These are phyloP conservation scores for Laspeyria flexula DNA, from an alignment of 2,888 invertebrate species.

Conservation along the genomic window DNA sequence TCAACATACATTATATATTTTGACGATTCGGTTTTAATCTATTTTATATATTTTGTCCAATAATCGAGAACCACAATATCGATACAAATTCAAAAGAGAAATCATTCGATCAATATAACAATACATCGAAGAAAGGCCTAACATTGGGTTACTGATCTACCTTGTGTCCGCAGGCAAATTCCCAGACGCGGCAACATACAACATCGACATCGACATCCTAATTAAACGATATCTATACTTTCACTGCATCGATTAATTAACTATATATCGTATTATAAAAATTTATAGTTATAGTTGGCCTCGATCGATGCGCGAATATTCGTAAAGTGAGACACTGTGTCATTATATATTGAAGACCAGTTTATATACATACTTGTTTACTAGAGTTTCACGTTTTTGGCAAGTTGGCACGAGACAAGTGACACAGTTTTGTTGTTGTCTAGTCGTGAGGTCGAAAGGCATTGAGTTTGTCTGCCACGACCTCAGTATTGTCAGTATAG, in stretches of 20 bases:
- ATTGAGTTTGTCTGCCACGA: too few relatives aligned
- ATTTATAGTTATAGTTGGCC: constrained; percentile 22
- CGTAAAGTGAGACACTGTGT: not conserved
- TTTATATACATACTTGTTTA: not conserved
- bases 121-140: not conserved
- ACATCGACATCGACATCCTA: constrained; percentile 12
- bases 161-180: not conserved
- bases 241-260: constrained; percentile 31
- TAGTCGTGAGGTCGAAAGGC: too few relatives aligned
- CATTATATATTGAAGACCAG: not conserved
- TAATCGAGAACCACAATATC: too few relatives aligned
- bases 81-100: not conserved
- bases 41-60: too few relatives aligned
- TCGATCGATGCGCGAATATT: not conserved
- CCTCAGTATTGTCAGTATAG: too few relatives aligned
- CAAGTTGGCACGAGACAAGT: not conserved
- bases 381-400: not conserved
- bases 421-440: too few relatives aligned
- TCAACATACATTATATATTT: too few relatives aligned
- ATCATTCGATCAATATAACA: not conserved
- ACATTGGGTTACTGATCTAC: not conserved
- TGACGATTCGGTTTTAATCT: too few relatives aligned
- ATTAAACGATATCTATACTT: constrained; percentile 32
- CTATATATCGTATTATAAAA: constrained; percentile 15
- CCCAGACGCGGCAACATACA: not conserved